Base-by-base conservation (phyloP, 1,140 invertebrate genomes). In the Sitodiplosis mosellana region DNA sequence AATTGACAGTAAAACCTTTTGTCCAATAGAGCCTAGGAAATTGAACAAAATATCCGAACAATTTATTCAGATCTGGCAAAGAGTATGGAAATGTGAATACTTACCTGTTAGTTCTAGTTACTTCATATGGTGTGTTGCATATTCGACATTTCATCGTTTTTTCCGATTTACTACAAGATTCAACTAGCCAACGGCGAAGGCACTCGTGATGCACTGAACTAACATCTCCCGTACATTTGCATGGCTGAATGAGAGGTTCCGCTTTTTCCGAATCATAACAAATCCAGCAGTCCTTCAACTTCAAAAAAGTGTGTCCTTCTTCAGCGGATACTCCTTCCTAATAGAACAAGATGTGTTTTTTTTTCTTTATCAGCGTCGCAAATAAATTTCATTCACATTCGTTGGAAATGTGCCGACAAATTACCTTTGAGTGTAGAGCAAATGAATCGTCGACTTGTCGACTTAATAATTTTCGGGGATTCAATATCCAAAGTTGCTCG, bases 401-500 rank as follows among this genome's bases (percentile, higher is more conserved):
- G 59, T 61, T 18, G 62, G 59, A 56, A 64, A 61, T 8, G 62
- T 61, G 49, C n/a, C n/a, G n/a, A n/a, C n/a, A n/a, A n/a, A n/a
- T n/a, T n/a, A n/a, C n/a, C n/a, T n/a, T n/a, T n/a, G n/a, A n/a
- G n/a, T n/a, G n/a, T n/a, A n/a, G n/a, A n/a, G n/a, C n/a, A n/a
- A n/a, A n/a, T 64, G 61, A 22, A 72, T 67, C 62, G n/a, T n/a
- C n/a, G n/a, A n/a, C n/a, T n/a, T 74, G 72, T 34, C 64, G 55
- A 46, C 82, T 80, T 1, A 91, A 69, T 52, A 94, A 72, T 59
- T 83, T 80, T 48, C 84, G 80, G 12, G 89, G 90, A 74, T 94
- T 94, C 49, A 94, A 67, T 57, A 93, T 83, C 90, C 89, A 94
- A 42, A 93, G 69, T 64, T 88, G 81, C 58, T 91, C 87, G n/a